These are phyloP conservation scores for Myiagra hebetior DNA, from an alignment of 2,113 vertebrate genomes.

Conservation along the genomic window DNA sequence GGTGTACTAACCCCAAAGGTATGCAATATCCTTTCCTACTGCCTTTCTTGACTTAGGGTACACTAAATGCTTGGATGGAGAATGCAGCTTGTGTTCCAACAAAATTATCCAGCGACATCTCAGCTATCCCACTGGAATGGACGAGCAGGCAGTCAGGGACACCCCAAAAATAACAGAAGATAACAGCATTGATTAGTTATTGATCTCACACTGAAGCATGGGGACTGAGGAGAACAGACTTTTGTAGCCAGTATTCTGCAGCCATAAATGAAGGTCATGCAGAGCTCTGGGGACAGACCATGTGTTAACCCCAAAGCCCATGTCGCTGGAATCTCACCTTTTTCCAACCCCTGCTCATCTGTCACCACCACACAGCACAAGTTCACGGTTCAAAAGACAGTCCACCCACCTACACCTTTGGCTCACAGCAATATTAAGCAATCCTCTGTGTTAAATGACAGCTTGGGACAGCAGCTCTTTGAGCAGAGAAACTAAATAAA, in stretches of 20 bases:
- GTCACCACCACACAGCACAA: not conserved
- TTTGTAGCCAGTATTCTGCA: not conserved
- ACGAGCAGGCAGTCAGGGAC: not conserved
- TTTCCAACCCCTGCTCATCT: not conserved
- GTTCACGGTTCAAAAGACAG: not conserved
- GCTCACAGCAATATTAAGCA: not conserved
- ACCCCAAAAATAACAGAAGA: not conserved
- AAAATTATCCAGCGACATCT: not conserved
- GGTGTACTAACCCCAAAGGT: not conserved
- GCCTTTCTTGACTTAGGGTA: not conserved
- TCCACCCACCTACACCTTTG: not conserved
- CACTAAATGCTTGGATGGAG: not conserved
- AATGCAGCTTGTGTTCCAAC: not conserved
- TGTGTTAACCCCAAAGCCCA: not conserved
- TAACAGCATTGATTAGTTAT: not conserved
- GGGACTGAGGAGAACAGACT: not conserved
- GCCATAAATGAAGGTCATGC: not conserved
- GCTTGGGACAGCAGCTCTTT: not conserved
- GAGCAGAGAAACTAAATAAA: not conserved
- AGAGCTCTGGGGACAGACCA: not conserved
- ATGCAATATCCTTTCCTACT: not conserved
- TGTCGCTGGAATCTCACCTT: not conserved
- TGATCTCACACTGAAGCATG: not conserved
- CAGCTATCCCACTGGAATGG: not conserved
- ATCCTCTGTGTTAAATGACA: not conserved